Evolutionary conservation across 2,113 vertebrate species (phyloP), one percentile per base, ranked within the genome.

Genomic region (Petrocephalus microphthalmus): DNA sequence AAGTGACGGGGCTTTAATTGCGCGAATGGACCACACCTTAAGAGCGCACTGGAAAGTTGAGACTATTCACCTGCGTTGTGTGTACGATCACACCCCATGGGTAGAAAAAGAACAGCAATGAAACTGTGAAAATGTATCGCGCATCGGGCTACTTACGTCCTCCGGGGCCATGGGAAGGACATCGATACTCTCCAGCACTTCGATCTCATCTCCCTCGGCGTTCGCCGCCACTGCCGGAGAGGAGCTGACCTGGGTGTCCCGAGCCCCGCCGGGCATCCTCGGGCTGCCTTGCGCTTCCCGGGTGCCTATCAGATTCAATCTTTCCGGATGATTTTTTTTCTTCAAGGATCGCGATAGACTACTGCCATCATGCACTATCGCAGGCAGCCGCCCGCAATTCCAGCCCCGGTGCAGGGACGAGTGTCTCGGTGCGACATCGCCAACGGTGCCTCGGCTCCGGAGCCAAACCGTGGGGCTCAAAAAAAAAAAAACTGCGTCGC

Each of bases 151-250:
- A 96, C 96, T 96, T 91, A 97, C 97, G 85, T 97, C 96, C 92
- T 97, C 96, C 15, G 95, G 91, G 17, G 95, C 95, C 91, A 94
- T 93, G 47, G 96, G 95, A 45, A 95, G 93, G 88, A 95, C 95
- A 87, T 96, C 96, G 53, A 95, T 95, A 89, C 95, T 96, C 91
- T 95, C 96, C 94, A 97, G 89, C 89, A 97, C 96, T 94, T 97
- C 97, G 88, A 97, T 97, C 90, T 97, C 96, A 37, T 97, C 97
- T 51, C 96, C 96, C 91, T 97, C 96, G 2, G 96, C 94, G 92
- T 96, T 93, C 88, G 95, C 95, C 22, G 96, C 96, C 89, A 96
- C 97, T 81, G 97, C 96, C 74, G 96, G 96, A 10, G 96, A 97
- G 90, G 95, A 93, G 93, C 94, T 94, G 67, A 95, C 93, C 82